phyloP scores from a whole-genome alignment of 1,140 invertebrate genomes.

The Octopus sinensis region DNA sequence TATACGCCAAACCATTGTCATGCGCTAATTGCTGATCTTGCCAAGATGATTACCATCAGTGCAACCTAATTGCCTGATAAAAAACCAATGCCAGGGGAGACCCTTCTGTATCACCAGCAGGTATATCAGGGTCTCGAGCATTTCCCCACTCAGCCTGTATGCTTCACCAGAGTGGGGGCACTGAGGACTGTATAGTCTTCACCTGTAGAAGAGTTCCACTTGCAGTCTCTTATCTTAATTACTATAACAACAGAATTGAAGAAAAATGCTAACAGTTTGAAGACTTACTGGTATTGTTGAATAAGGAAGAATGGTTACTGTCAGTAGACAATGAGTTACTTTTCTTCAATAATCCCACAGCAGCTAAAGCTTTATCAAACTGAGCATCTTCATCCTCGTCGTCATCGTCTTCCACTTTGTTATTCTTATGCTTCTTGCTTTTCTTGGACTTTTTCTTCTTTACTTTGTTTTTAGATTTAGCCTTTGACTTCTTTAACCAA shows the following conservation, averaged over 20 bases:
- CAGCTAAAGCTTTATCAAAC: constrained; percentile 70
- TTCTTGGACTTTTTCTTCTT: constrained; percentile 58
- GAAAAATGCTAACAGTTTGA: background rate
- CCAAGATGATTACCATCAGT: too few relatives aligned
- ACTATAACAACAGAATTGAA: background rate
- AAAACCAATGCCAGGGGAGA: too few relatives aligned
- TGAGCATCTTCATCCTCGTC: constrained; percentile 62
- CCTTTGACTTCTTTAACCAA: constrained; percentile 67
- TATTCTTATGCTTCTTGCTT: constrained; percentile 60
- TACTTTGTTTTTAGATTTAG: constrained; percentile 61
- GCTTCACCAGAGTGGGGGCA: too few relatives aligned
- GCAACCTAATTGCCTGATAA: too few relatives aligned
- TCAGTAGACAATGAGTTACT: constrained; percentile 17
- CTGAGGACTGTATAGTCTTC: too few relatives aligned
- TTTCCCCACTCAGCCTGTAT: too few relatives aligned
- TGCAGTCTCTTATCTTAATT: background rate
- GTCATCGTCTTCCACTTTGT: constrained; percentile 57
- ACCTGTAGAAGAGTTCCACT: too few relatives aligned
- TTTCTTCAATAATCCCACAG: constrained; percentile 44
- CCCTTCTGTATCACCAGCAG: too few relatives aligned
- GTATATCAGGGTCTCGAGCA: too few relatives aligned
- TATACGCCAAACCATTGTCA: too few relatives aligned
- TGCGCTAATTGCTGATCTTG: too few relatives aligned
- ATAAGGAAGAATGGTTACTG: constrained; percentile 8
- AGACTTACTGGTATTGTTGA: constrained; percentile 19